Evolutionary conservation across 2,797 vertebrate genomes (phyloP).

Genomic region (Fistularia commersonii): DNA sequence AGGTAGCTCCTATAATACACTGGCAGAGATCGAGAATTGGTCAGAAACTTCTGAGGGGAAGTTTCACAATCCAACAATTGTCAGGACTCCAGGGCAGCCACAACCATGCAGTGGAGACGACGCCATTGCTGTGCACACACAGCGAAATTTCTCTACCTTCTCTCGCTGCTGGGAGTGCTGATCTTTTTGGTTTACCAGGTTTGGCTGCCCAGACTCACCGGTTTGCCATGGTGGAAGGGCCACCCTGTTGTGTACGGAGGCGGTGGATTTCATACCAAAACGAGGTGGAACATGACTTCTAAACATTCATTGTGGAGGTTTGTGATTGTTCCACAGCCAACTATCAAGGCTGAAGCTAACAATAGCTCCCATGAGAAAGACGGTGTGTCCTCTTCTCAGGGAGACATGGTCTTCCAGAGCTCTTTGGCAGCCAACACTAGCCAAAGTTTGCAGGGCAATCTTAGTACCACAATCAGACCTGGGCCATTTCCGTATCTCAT

Average conservation of each 20-base stretch:
- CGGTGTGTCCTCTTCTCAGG: conserved; percentile 51
- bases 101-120: conserved; percentile 72
- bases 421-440: conserved; percentile 77
- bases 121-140: conserved; percentile 85
- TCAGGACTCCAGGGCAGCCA: conserved; percentile 58
- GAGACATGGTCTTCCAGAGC: conserved; percentile 70
- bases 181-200: conserved; percentile 83
- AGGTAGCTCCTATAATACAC: neutral
- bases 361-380: conserved; percentile 72
- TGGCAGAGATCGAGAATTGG: neutral
- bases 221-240: conserved; percentile 69
- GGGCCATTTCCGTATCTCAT: conserved; percentile 87
- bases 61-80: conserved; percentile 47
- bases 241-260: conserved; percentile 78
- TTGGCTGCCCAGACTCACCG: conserved; percentile 78
- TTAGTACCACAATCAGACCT: conserved; percentile 34
- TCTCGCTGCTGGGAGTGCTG: conserved; percentile 82
- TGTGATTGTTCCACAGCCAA: conserved; percentile 67
- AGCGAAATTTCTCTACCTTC: conserved; percentile 79
- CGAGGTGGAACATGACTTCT: conserved; percentile 76
- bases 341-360: conserved; percentile 63
- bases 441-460: conserved; percentile 73
- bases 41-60: neutral
- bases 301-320: conserved; percentile 75
- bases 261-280: conserved; percentile 61